Conservation (phyloP, 1,140 invertebrate genomes). For the Hestina assimilis region DNA sequence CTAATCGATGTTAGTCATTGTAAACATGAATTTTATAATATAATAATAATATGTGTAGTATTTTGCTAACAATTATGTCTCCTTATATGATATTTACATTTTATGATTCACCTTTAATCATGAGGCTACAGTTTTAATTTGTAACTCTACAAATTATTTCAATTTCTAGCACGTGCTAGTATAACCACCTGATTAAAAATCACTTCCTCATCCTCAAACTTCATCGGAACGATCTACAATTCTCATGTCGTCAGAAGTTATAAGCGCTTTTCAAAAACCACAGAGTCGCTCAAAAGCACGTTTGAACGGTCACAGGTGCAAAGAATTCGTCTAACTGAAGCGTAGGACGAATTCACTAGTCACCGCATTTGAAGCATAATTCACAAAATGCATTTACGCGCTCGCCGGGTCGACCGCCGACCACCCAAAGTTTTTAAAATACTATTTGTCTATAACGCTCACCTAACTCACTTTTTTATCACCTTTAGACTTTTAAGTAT, state of each 20-base stretch:
- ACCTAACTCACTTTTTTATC: conserved; percentile 1
- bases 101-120: no score
- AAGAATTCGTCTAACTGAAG: conserved; percentile 36
- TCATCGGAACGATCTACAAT: background rate
- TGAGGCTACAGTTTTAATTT: no score
- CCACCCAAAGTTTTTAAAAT: conserved; percentile 20
- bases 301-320: conserved; percentile 38
- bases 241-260: background rate
- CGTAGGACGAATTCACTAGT: conserved; percentile 41
- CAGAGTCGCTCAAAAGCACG: conserved; percentile 21
- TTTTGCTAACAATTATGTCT: no score
- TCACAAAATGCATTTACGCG: conserved; percentile 59
- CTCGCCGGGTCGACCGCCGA: conserved; percentile 28
- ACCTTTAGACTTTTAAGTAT: background rate
- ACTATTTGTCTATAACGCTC: conserved; percentile 18
- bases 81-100: no score
- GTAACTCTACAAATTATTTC: no score
- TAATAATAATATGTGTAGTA: no score
- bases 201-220: background rate
- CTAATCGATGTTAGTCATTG: no score
- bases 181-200: background rate
- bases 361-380: conserved; percentile 52
- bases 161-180: no score
- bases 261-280: conserved; percentile 15
- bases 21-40: no score